A percentile compares a stretch with the other conserved stretches of the same genome.
Evolutionary conservation across 2,113 vertebrate species (phyloP).

Genomic region (Apteryx owenii): DNA sequence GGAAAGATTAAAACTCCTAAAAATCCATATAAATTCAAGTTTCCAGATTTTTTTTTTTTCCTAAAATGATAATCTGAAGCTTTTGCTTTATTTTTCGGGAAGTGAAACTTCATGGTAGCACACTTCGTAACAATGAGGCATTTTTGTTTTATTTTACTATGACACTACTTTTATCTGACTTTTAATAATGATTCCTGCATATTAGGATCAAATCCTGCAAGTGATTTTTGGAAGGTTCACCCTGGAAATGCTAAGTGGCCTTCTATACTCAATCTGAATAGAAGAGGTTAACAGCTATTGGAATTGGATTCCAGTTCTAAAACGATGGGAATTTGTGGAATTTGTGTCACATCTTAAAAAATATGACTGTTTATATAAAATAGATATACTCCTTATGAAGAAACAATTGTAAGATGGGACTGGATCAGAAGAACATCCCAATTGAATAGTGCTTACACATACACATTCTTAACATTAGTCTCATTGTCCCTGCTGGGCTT

Average conservation of each 20-base stretch:
- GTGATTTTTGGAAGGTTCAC: not conserved
- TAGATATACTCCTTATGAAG: not conserved
- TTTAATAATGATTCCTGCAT: not conserved
- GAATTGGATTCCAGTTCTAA: not conserved
- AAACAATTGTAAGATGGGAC: not conserved
- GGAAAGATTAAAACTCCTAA: not conserved
- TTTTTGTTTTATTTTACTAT: not conserved
- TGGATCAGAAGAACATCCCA: not conserved
- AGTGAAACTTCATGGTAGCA: not conserved
- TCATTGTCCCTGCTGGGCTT: not conserved
- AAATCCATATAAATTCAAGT: not conserved
- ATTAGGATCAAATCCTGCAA: not conserved
- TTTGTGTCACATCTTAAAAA: not conserved
- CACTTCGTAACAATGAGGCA: accelerated
- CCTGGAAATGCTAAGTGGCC: not conserved
- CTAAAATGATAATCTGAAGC: not conserved
- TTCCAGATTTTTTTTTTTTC: accelerated
- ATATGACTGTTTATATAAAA: not conserved
- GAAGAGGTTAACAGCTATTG: not conserved
- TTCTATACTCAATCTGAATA: not conserved
- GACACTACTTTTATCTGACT: not conserved
- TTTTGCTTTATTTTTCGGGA: not conserved
- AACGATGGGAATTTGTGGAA: accelerated
- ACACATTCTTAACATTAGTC: not conserved
- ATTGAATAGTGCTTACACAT: not conserved